Base-by-base conservation (phyloP, 2,113 vertebrate genomes). In the Ammodytes marinus region DNA sequence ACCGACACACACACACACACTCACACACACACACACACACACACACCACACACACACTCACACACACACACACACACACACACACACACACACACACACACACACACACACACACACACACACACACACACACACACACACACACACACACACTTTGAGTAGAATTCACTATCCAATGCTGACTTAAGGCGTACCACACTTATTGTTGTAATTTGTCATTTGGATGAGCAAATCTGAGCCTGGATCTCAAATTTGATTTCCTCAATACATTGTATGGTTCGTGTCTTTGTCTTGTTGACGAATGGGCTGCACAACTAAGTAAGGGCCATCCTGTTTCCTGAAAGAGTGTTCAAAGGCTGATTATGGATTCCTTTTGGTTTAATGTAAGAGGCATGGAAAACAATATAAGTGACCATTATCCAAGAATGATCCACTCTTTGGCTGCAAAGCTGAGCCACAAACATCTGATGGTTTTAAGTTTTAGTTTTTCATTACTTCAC, bases 91-190 rank as follows among this genome's bases (percentile, higher is more conserved):
- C 27, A 42, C 50, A 46, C 64, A 63, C 27, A 60, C 42, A 27
- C 27, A 27, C 27, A 27, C 27, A 27, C 27, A 42, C 50, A 46
- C 64, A 63, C 27, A 60, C 42, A 27, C 27, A 27, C 27, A 27
- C 27, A 27, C 27, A 42, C 50, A 46, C 64, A 63, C 27, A 60
- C 42, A n/a, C n/a, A n/a, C 80, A 70, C 73, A 7, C 46, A 67
- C 74, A 64, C 46, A 76, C 52, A 67, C 69, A 80, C 75, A 87
- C 78, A 86, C 81, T 80, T 72, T 89, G 42, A 78, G 61, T 57
- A 39, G 9, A 76, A 81, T 79, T 84, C 68, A 13, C 66, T 67
- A 61, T 80, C 67, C 69, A 4, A 57, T 46, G 37, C 65, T 9
- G 17, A 45, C 65, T 71, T 55, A 68, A 66, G 39, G 42, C 60